Evolutionary conservation across 2,888 invertebrate species (phyloP), one percentile per base, ranked within the genome.

Genomic region (Rapana venosa): DNA sequence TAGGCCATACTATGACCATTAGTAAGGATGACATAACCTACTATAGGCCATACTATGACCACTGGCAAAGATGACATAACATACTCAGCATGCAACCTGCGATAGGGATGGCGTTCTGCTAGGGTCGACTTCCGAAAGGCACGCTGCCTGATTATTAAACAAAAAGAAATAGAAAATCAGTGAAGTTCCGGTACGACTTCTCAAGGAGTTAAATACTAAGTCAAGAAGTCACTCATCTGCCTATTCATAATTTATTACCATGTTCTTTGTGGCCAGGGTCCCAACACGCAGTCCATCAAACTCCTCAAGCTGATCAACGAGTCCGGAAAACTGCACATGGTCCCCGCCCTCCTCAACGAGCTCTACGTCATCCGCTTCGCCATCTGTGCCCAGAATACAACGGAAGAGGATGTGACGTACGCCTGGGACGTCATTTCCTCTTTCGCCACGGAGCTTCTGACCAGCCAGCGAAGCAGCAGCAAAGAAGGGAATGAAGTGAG

Each of bases 321-420:
- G 91, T 98, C 99, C 8, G 99, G 99, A 26, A 98, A 98, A 96
- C 97, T 99, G 91, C 99, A 99, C 96, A 99, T 99, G 99, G 99
- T 99, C 22, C 99, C 99, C 0, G 98, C 99, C 0, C 97, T 97
- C 84, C 98, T 99, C 35, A 98, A 98, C 94, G 98, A 98, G 87
- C 97, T 97, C 94, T 99, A 98, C 95, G 98, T 98, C 87, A 98
- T 99, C 94, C 8, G 91, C 90, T 99, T 99, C 96, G 99, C 99
- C 95, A 98, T 99, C 0, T 98, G 98, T 83, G 97, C 98, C 4
- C 98, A 98, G 96, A 97, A 98, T 96, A 98, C 99, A 17, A 97
- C 97, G 0, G 97, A 98, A 86, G 97, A 97, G 83, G 97, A 98
- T 94, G 97, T 98, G 86, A 92, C 94, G 30, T 95, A 96, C 89